Conservation (phyloP, 2,888 invertebrate species). For the Neoitamus cyanurus region DNA sequence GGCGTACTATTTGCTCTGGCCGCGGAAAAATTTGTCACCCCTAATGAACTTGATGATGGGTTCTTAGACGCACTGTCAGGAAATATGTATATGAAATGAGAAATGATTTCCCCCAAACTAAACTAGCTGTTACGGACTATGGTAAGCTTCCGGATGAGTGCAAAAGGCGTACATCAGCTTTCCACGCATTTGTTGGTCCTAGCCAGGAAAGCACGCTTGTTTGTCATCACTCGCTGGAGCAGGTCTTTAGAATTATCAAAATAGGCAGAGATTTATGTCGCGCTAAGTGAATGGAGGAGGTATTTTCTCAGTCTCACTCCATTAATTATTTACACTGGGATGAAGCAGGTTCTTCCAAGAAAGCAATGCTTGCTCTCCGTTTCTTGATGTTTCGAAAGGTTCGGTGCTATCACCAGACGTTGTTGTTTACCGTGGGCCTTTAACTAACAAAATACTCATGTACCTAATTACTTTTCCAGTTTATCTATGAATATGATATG, state of each 20-base stretch:
- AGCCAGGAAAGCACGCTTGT: not conserved
- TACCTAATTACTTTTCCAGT: not conserved
- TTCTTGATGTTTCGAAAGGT: not conserved
- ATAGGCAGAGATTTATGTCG: not conserved
- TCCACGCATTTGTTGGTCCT: not conserved
- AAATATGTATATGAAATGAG: conserved; percentile 29
- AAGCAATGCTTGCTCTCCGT: not conserved
- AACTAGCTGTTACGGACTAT: not conserved
- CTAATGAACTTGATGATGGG: conserved; percentile 64
- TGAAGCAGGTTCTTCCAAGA: not conserved
- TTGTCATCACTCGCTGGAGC: not conserved
- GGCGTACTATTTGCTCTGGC: conserved; percentile 59
- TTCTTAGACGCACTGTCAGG: conserved; percentile 47
- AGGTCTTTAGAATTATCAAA: not conserved
- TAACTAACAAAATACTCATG: not conserved
- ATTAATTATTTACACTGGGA: not conserved
- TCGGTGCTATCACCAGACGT: not conserved
- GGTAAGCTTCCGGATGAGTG: not conserved
- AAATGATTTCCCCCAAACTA: not conserved
- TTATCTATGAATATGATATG: not conserved
- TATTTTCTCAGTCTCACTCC: not conserved
- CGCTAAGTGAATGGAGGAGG: not conserved
- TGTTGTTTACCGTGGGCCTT: not conserved
- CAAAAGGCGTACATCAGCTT: not conserved
- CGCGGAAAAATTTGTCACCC: conserved; percentile 60